Evolutionary conservation across 2,113 vertebrate genomes (phyloP).

Genomic region (Rattus norvegicus): DNA sequence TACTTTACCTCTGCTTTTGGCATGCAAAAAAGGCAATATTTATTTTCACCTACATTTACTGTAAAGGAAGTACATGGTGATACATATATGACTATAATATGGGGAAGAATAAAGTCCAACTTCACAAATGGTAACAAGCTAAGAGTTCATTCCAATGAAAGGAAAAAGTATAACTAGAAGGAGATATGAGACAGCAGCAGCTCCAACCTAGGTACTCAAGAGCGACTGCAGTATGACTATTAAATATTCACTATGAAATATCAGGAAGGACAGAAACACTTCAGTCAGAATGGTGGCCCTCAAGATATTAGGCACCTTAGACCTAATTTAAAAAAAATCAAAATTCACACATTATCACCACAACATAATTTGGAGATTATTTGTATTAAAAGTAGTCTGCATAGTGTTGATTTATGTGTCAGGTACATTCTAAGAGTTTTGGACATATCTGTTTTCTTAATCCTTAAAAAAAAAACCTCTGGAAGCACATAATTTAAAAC

Average conservation of each 20-base stretch:
- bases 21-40: background rate
- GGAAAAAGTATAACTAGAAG: background rate
- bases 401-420: background rate
- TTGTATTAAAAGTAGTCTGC: background rate
- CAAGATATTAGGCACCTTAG: background rate
- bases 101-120: background rate
- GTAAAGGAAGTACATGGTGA: background rate
- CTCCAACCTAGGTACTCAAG: background rate
- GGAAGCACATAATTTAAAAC: background rate
- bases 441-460: slow-evolving; percentile 41
- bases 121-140: background rate
- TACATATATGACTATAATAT: background rate
- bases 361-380: background rate
- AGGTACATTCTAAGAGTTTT: background rate
- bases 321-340: background rate
- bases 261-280: background rate
- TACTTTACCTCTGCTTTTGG: background rate
- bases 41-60: slow-evolving; percentile 8
- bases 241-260: slow-evolving; percentile 10
- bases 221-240: background rate
- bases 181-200: background rate
- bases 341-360: background rate
- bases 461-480: background rate
- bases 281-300: background rate
- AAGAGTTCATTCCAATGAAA: background rate